phyloP scores from a whole-genome alignment of 2,888 invertebrate species.

The Ophonus ardosiacus region DNA sequence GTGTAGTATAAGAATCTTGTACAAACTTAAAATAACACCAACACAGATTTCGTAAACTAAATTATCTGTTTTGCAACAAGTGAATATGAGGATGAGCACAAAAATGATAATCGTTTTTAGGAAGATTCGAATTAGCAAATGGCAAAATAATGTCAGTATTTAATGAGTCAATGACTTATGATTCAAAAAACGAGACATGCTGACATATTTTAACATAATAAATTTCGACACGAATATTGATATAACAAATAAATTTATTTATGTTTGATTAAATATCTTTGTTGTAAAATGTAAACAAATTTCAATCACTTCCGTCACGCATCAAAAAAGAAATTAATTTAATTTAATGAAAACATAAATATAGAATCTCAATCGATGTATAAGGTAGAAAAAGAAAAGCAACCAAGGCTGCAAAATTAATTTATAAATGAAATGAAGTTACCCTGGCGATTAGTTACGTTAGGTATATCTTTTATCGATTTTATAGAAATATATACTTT shows the following conservation, averaged over 20 bases:
- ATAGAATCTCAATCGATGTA: conserved; percentile 4
- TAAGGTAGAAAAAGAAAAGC: background rate
- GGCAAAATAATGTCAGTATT: background rate
- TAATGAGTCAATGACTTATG: conserved; percentile 4
- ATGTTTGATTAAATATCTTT: too few species aligned
- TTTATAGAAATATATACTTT: background rate
- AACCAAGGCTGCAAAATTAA: conserved; percentile 13
- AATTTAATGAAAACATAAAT: conserved; percentile 7
- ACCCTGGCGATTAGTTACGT: conserved; percentile 18
- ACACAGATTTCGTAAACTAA: conserved; percentile 5
- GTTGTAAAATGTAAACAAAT: too few species aligned
- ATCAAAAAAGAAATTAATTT: background rate
- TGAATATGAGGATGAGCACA: too few species aligned
- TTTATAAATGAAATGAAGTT: conserved; percentile 2
- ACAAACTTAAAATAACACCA: background rate
- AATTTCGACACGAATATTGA: too few species aligned
- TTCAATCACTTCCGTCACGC: background rate
- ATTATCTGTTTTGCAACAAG: background rate
- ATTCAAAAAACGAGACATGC: background rate
- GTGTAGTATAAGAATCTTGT: background rate
- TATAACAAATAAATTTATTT: background rate
- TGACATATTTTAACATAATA: too few species aligned
- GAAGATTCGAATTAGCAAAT: background rate
- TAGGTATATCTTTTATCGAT: conserved; percentile 6
- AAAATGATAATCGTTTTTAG: too few species aligned